phyloP scores from a whole-genome alignment of 2,113 vertebrate genomes.

The Thymallus thymallus region DNA sequence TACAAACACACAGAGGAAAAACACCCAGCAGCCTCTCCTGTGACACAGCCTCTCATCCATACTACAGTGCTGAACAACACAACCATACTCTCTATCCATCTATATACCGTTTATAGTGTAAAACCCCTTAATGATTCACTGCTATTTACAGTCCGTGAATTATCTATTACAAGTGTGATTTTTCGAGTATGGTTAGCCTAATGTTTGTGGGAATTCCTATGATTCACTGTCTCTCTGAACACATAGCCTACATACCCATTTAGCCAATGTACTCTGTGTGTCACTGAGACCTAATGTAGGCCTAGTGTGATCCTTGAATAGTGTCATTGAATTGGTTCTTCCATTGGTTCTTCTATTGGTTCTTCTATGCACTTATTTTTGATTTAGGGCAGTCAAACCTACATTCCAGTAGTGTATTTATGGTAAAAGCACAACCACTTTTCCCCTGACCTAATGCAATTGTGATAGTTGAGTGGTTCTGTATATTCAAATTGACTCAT shows the following conservation, averaged over 20 bases:
- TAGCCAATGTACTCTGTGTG: not conserved
- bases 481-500: not conserved
- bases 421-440: not conserved
- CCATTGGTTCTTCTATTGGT: too few species aligned
- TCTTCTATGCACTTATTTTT: not conserved
- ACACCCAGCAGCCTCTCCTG: slow-evolving; percentile 26
- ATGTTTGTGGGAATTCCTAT: slow-evolving; percentile 51
- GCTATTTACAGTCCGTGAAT: slow-evolving; percentile 13
- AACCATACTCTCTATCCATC: too few species aligned
- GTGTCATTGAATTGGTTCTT: too few species aligned
- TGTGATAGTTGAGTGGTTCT: too few species aligned
- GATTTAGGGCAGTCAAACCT: not conserved
- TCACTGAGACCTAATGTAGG: not conserved
- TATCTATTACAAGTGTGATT: slow-evolving; percentile 38
- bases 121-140: not conserved
- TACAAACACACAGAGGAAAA: slow-evolving; percentile 45
- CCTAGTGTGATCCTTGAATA: not conserved
- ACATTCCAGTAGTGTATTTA: not conserved
- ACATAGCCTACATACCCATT: not conserved
- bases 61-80: not conserved
- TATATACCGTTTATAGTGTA: not conserved
- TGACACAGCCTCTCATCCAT: slow-evolving; percentile 26
- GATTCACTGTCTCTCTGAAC: slow-evolving; percentile 50
- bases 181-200: slow-evolving; percentile 5
- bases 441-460: not conserved